A percentile compares a stretch with the other conserved stretches of the same genome.
phyloP scores from a whole-genome alignment of 2,797 vertebrate genomes.

The Chelidonichthys spinosus region DNA sequence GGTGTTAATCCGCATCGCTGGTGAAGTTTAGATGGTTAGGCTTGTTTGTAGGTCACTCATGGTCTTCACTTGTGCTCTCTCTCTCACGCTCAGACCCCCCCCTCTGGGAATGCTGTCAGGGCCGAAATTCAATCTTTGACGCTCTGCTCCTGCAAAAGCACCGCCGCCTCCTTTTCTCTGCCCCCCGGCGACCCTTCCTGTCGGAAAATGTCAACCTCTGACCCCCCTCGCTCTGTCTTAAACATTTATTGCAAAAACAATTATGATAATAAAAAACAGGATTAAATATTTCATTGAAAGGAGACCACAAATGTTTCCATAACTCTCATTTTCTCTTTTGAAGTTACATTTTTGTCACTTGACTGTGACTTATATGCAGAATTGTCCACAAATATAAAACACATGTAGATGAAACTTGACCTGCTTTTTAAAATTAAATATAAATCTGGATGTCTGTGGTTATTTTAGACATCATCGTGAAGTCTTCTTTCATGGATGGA shows the following conservation, averaged over 20 bases:
- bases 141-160: constrained; percentile 46
- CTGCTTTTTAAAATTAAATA: constrained; percentile 9
- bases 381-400: neutral
- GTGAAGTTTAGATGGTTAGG: constrained; percentile 61
- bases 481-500: neutral
- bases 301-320: constrained; percentile 1
- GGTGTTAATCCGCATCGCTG: constrained; percentile 61
- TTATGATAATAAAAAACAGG: neutral
- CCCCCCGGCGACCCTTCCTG: constrained; percentile 24
- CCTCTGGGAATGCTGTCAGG: constrained; percentile 78
- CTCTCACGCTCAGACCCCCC: constrained; percentile 33
- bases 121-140: constrained; percentile 84
- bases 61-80: constrained; percentile 59
- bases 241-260: constrained; percentile 36
- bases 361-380: neutral
- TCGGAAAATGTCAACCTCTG: constrained; percentile 54
- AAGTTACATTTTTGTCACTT: neutral
- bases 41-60: constrained; percentile 76
- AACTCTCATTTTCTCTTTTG: constrained; percentile 7
- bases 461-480: constrained; percentile 29
- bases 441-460: constrained; percentile 33
- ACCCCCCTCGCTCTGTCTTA: constrained; percentile 39
- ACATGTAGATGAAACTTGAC: neutral
- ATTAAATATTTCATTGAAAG: neutral
- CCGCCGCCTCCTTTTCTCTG: constrained; percentile 34